Base-by-base conservation (phyloP, 2,113 vertebrate species). In the Apteryx owenii region DNA sequence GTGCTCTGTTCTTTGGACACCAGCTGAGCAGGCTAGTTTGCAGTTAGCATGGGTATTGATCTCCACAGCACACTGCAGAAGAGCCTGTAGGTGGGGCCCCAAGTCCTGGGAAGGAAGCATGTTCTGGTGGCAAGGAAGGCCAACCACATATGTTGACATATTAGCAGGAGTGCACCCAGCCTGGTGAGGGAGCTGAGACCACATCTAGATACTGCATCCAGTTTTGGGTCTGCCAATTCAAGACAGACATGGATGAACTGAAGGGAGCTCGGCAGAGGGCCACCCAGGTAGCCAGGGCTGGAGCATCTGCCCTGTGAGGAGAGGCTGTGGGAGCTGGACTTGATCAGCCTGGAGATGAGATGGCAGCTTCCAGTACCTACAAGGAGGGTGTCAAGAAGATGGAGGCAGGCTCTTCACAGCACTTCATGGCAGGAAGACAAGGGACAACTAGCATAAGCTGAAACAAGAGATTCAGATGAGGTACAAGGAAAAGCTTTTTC, bases 151-250 rank as follows among this genome's bases (percentile, higher is more conserved):
- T 10, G 26, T 36, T 76, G 51, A 16, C 21, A 18, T 4, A 10
- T 48, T 26, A 28, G 16, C 20, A 85, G 9, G 25, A 53, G 28
- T 14, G 28, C 12, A 48, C 2, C 15, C 18, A n/a, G 28, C 10
- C 14, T 6, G 15, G 7, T 0, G 0, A 53, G 40, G 31, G 40
- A 46, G 23, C 3, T 12, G 25, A 48, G 17, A 42, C 28, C 17
- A 21, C 10, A 28, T 31, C 38, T 31, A 33, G 12, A 3, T 54
- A 15, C n/a, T 40, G 46, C 10, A 21, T 40, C 18, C 69, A 23
- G 28, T 46, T 76, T 75, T 81, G 46, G 5, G 4, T 1, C 36
- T 12, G 8, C 3, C 9, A 7, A 2, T 31, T n/a, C 4, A 31
- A 50, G 17, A 6, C 5, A 53, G 15, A 33, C 14, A 10, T 3